Evolutionary conservation across 2,113 vertebrate species (phyloP), one percentile per base, ranked within the genome.

Genomic region (Pluvialis apricaria): DNA sequence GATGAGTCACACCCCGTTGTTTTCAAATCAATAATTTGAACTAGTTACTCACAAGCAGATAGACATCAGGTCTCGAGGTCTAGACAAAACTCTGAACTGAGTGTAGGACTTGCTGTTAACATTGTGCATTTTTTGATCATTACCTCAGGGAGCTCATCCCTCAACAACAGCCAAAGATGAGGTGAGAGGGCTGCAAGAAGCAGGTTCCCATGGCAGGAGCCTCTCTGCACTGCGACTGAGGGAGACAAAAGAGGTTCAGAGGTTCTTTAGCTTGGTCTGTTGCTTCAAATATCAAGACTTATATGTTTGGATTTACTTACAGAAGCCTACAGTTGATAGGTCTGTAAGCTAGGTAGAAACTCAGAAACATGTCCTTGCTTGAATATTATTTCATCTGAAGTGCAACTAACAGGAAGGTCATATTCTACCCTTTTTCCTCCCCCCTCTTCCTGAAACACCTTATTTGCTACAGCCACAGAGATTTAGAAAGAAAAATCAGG

Each of bases 41-140:
- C 12, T 24, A 5, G 3, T 26, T 79, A 24, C 24, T 68, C 7
- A 1, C n/a, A 19, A 2, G 0, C 54, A 66, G 31, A 31, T 3
- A 77, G 29, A 45, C 20, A 60, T 5, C 0, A 0, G 19, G 34
- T 58, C 75, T 66, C 2, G 0, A 54, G 20, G 34, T 44, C 36
- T 71, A 32, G 21, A 49, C 26, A 82, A 66, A 79, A 52, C 36
- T 52, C 69, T 42, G 40, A 88, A 86, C 32, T 7, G 12, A 9
- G 15, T 2, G 28, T 40, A 15, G 40, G 12, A 51, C 42, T 79
- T 49, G 5, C 26, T 57, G 3, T 49, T 42, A 58, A 13, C 13
- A 79, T 45, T 1, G 25, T 15, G 22, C 6, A 10, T 57, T 71
- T 86, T 76, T 55, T 34, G 4, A 49, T 61, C 26, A 19, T 16